Evolutionary conservation across 35 echinoderm and acorn worm genomes (phyloP).

Genomic region (Nesometra sesokonis): DNA sequence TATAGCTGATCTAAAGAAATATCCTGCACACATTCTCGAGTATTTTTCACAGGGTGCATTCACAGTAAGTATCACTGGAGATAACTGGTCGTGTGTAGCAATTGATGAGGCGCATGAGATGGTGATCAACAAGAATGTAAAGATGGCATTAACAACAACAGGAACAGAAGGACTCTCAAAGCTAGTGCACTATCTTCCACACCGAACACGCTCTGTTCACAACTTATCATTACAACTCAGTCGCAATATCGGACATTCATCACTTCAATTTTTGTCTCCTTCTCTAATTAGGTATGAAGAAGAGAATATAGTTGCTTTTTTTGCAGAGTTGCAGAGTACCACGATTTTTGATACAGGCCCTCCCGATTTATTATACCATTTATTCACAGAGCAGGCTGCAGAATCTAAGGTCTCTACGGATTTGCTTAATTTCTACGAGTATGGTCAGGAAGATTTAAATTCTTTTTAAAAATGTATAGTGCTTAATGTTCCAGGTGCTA

Average conservation of each 20-base stretch:
- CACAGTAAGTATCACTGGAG: constrained; percentile 30
- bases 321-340: not conserved
- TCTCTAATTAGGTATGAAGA: constrained; percentile 13
- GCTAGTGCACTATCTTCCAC: constrained; percentile 36
- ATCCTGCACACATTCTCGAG: not conserved
- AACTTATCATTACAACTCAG: constrained; percentile 6
- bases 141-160: constrained; percentile 28
- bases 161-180: constrained; percentile 16
- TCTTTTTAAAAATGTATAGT: constrained; percentile 10
- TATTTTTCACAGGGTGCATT: constrained; percentile 26
- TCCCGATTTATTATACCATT: not conserved
- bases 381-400: not conserved
- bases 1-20: constrained; percentile 24
- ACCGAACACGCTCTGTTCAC: not conserved
- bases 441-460: not conserved
- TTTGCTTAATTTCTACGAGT: constrained; percentile 7
- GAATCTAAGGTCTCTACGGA: not conserved
- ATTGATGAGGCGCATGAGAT: constrained; percentile 61
- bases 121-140: constrained; percentile 45
- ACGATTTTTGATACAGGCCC: not conserved
- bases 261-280: not conserved
- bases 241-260: not conserved
- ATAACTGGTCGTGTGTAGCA: constrained; percentile 18
- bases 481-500: not conserved
- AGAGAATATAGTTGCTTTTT: not conserved